These are phyloP conservation scores for Phlogophora meticulosa DNA, from an alignment of 2,888 invertebrate species.

Conservation along the genomic window DNA sequence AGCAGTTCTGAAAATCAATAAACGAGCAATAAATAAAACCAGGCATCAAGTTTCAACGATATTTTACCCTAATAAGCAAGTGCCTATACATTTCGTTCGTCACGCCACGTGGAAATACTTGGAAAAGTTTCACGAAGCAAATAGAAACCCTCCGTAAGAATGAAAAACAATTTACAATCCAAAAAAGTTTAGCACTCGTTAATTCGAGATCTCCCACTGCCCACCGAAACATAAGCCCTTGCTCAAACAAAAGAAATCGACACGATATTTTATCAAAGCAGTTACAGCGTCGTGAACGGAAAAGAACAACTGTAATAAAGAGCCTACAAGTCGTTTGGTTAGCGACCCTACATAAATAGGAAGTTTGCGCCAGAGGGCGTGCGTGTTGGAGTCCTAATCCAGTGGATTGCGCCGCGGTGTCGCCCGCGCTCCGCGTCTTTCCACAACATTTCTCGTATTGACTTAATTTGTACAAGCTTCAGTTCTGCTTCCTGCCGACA, in stretches of 20 bases:
- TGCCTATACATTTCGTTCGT: constrained; percentile 11
- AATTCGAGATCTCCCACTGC: constrained; percentile 52
- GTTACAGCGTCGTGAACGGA: constrained; percentile 86
- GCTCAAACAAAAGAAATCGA: constrained; percentile 80
- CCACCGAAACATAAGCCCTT: constrained; percentile 69
- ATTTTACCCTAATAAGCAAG: background rate
- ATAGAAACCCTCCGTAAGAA: constrained; percentile 24
- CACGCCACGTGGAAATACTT: constrained; percentile 1
- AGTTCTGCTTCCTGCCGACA: constrained; percentile 48
- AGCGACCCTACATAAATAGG: constrained; percentile 87
- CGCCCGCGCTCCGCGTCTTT: constrained; percentile 73
- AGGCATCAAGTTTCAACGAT: background rate
- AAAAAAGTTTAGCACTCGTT: constrained; percentile 51
- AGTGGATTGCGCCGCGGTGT: constrained; percentile 80
- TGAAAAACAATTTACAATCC: constrained; percentile 49
- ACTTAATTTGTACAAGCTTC: constrained; percentile 73
- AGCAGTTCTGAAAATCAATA: background rate
- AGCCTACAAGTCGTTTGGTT: constrained; percentile 90
- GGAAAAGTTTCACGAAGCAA: constrained; percentile 17
- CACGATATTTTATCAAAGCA: constrained; percentile 85
- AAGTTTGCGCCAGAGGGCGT: constrained; percentile 77
- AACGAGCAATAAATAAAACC: background rate
- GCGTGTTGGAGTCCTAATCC: constrained; percentile 89
- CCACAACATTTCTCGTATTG: constrained; percentile 82
- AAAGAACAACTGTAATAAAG: constrained; percentile 91